Percentiles rank a stretch among this genome's conserved stretches.
phyloP scores from a whole-genome alignment of 2,888 invertebrate species.

The Lamproptera curius region DNA sequence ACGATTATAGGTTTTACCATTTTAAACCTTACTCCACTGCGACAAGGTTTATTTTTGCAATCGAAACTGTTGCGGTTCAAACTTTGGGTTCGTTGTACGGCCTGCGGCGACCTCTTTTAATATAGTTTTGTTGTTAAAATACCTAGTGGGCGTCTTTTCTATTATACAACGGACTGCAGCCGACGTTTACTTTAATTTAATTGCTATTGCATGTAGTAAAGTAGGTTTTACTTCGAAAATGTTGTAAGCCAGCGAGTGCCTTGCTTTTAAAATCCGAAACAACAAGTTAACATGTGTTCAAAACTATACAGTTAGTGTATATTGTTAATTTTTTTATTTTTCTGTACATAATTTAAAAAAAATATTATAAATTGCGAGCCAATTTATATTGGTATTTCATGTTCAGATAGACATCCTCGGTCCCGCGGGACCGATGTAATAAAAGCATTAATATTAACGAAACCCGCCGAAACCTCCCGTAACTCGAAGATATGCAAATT shows the following conservation, averaged over 20 bases:
- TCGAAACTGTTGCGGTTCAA: slow-evolving; percentile 6
- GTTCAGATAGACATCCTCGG: slow-evolving; percentile 24
- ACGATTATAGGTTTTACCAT: slow-evolving; percentile 11
- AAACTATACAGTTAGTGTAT: neutral
- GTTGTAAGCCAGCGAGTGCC: neutral
- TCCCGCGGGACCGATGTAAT: slow-evolving; percentile 49
- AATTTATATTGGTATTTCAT: slow-evolving; percentile 30
- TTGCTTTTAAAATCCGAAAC: neutral
- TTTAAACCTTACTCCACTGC: neutral
- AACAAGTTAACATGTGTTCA: neutral
- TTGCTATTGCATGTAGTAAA: slow-evolving; percentile 10
- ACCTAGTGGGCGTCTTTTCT: slow-evolving; percentile 10
- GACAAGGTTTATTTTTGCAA: slow-evolving; percentile 9
- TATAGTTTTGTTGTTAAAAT: slow-evolving; percentile 14
- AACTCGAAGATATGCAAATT: slow-evolving; percentile 59
- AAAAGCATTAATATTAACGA: slow-evolving; percentile 63
- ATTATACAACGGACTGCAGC: slow-evolving; percentile 4
- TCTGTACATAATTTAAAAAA: neutral
- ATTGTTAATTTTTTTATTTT: neutral
- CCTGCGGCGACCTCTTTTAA: slow-evolving; percentile 8
- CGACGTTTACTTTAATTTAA: slow-evolving; percentile 13
- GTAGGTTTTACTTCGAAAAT: neutral
- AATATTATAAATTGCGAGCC: too few relatives aligned
- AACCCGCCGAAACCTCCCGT: slow-evolving; percentile 37
- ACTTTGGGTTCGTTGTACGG: too few relatives aligned